Base-by-base conservation (phyloP, 2,797 vertebrate genomes). In the Acropternis orthonyx region DNA sequence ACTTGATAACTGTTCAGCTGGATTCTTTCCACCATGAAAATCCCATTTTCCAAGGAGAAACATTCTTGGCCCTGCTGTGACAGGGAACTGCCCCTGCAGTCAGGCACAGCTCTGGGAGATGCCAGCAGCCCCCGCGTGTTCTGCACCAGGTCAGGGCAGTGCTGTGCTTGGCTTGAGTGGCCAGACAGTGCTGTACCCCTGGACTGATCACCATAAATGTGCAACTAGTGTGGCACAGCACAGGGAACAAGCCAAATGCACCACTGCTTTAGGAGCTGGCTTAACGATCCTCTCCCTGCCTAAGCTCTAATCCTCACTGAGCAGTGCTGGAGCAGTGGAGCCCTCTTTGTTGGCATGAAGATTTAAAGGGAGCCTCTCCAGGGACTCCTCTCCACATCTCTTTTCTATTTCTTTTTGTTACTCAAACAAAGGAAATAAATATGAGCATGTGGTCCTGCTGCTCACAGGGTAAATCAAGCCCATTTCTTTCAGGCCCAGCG, bases 341-440 rank as follows among this genome's bases (percentile, higher is more conserved):
- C 41, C 17, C 41, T 79, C 67, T 23, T 66, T 18, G 10, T 54
- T 80, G 88, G 56, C 46, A 18, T 15, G 49, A 72, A 77, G 73
- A 75, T 83, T 86, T 54, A 74, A 61, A 68, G 28, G 0, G 4
- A 80, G 46, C 58, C 51, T 72, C 93, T 48, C 66, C 21, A 16
- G 74, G 71, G 86, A 58, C 46, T 74, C 44, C 52, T 43, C 54
- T 81, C 54, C 37, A 41, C 77, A 48, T 66, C 37, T 69, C 49
- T 77, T 54, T 73, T 67, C 52, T 72, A 37, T 78, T 75, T 81
- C 59, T 92, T 79, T 84, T 72, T 46, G 32, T 58, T 90, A 66
- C 46, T 87, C 66, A 75, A 58, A 87, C 54, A 92, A 92, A 84
- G 69, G 46, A 86, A 84, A 84, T 44, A 94, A 84, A 81, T 43